These are phyloP conservation scores for Nebria salina DNA, from an alignment of 2,888 invertebrate species.

Conservation along the genomic window DNA sequence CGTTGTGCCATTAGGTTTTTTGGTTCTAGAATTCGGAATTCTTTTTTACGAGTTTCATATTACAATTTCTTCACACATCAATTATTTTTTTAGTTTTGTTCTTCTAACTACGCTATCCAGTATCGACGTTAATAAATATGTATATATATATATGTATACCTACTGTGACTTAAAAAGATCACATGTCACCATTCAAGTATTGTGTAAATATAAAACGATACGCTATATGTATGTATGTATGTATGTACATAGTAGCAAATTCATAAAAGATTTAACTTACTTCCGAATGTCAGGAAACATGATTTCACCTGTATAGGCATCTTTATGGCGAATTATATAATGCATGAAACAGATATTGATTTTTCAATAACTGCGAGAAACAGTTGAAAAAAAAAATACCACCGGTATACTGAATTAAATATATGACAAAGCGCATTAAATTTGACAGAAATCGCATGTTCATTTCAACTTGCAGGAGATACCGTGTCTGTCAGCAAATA, in stretches of 20 bases:
- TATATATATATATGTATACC: too few species aligned
- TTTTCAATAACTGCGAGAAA: not conserved
- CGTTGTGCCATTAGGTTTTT: constrained; percentile 50
- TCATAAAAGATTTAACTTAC: not conserved
- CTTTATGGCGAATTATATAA: not conserved
- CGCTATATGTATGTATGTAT: too few species aligned
- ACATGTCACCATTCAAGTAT: not conserved
- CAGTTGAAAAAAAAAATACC: not conserved
- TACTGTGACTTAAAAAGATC: too few species aligned
- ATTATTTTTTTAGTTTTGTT: too few species aligned
- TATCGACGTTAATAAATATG: too few species aligned
- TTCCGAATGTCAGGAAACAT: not conserved
- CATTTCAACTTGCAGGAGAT: not conserved
- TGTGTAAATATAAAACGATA: not conserved
- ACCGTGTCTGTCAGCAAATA: constrained; percentile 1
- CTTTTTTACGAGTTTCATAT: not conserved
- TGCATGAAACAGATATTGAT: not conserved
- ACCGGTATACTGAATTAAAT: not conserved
- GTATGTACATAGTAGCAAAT: not conserved
- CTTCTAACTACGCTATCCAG: too few species aligned
- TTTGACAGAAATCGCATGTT: constrained; percentile 1
- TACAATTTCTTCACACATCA: not conserved
- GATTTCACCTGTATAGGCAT: not conserved
- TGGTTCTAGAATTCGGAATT: constrained; percentile 49
- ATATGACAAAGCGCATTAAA: constrained; percentile 1